These are phyloP conservation scores for Acleris sparsana DNA, from an alignment of 2,888 invertebrate species.

Conservation along the genomic window DNA sequence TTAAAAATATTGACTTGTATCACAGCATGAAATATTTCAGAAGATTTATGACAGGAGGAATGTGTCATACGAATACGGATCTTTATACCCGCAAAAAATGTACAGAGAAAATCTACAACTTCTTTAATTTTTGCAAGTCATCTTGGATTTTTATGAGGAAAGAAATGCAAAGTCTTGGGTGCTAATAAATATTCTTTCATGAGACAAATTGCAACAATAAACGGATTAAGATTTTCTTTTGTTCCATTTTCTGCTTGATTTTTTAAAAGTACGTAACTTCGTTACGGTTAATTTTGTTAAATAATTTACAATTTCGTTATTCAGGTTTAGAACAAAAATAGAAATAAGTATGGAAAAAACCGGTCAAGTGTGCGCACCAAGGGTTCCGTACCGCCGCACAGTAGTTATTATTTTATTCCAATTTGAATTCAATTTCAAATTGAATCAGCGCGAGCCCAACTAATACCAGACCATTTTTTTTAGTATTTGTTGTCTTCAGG, in stretches of 20 bases:
- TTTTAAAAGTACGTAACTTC: conserved; percentile 17
- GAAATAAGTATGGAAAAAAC: too few species aligned
- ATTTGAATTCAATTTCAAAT: too few species aligned
- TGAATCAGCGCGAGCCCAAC: too few species aligned
- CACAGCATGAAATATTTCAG: too few species aligned
- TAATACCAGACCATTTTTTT: background rate
- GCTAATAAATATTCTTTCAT: conserved; percentile 44
- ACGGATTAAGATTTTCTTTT: conserved; percentile 40
- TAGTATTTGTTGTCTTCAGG: too few species aligned
- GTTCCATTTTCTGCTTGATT: conserved; percentile 35
- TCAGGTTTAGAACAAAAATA: background rate
- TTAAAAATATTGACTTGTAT: too few species aligned
- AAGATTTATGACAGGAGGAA: too few species aligned
- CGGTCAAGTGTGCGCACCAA: too few species aligned
- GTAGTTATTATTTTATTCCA: too few species aligned
- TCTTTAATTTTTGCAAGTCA: conserved; percentile 4
- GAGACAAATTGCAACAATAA: conserved; percentile 47
- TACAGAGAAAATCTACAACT: background rate
- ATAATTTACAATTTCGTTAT: background rate
- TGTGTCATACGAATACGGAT: too few species aligned
- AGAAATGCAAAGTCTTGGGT: conserved; percentile 17
- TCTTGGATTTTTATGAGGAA: conserved; percentile 19
- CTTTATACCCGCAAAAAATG: background rate
- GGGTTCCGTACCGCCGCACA: too few species aligned
- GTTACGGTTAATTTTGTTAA: conserved; percentile 10